Conservation (phyloP, 1,140 invertebrate species). For the Cyphomyrmex costatus region DNA sequence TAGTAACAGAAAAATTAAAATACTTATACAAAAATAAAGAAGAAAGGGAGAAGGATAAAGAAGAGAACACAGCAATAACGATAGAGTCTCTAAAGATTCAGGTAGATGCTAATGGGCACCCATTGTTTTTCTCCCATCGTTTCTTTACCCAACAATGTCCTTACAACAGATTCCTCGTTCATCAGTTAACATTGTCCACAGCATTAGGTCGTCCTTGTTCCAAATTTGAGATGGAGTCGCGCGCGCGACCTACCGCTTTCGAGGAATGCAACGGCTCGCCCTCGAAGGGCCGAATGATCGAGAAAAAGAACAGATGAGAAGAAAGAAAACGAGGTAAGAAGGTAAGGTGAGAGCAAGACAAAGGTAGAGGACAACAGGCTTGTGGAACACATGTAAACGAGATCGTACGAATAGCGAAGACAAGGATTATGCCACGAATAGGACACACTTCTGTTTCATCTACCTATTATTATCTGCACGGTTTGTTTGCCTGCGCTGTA, state of each 20-base stretch:
- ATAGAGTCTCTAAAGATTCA: slow-evolving; percentile 63
- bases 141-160: slow-evolving; percentile 73
- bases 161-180: slow-evolving; percentile 67
- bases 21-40: slow-evolving; percentile 43
- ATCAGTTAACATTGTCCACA: slow-evolving; percentile 77
- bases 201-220: slow-evolving; percentile 77
- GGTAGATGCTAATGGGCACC: slow-evolving; percentile 79
- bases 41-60: slow-evolving; percentile 39
- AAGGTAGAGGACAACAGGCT: slow-evolving; percentile 44
- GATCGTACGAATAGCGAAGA: slow-evolving; percentile 47
- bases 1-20: background rate
- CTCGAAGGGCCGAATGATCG: background rate
- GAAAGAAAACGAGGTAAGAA: too few species aligned
- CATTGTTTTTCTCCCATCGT: slow-evolving; percentile 77
- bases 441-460: slow-evolving; percentile 52
- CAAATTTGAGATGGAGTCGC: slow-evolving; percentile 72
- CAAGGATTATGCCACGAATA: slow-evolving; percentile 34
- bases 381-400: slow-evolving; percentile 71
- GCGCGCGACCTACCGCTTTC: slow-evolving; percentile 66
- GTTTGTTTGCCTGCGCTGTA: slow-evolving; percentile 52
- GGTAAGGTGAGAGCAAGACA: slow-evolving; percentile 38
- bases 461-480: slow-evolving; percentile 48
- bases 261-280: slow-evolving; percentile 62
- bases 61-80: slow-evolving; percentile 38
- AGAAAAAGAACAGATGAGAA: background rate